These are phyloP conservation scores for Sula dactylatra DNA, from an alignment of 2,113 vertebrate species.

Conservation along the genomic window DNA sequence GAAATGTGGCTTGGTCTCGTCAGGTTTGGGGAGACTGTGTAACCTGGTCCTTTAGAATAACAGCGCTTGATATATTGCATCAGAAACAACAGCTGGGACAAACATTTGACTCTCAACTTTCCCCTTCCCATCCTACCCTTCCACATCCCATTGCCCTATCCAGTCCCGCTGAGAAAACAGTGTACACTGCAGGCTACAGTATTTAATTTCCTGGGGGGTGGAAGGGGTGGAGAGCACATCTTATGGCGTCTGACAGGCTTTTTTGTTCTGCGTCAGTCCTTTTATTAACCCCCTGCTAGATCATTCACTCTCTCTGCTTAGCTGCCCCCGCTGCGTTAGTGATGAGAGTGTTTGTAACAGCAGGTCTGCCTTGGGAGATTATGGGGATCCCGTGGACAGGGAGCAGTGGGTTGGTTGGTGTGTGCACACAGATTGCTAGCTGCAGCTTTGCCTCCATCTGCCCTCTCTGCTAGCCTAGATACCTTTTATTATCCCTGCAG, in stretches of 20 bases:
- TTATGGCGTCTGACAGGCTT: slow-evolving; percentile 43
- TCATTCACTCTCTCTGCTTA: slow-evolving; percentile 29
- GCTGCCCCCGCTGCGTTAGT: slow-evolving; percentile 53
- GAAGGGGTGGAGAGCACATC: slow-evolving; percentile 34
- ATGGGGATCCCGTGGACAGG: slow-evolving; percentile 49
- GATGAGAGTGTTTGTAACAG: slow-evolving; percentile 72
- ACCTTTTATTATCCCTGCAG: neutral
- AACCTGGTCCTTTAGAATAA: neutral
- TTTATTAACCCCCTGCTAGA: slow-evolving; percentile 69
- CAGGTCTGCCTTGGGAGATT: slow-evolving; percentile 68
- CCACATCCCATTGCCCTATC: neutral
- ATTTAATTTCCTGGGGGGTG: slow-evolving; percentile 62
- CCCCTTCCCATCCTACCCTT: neutral
- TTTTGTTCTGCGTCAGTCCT: slow-evolving; percentile 53
- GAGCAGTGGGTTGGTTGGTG: slow-evolving; percentile 12
- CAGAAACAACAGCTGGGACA: neutral
- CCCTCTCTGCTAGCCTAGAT: neutral
- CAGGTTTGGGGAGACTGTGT: neutral
- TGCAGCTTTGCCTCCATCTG: slow-evolving; percentile 45
- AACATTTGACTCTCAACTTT: neutral
- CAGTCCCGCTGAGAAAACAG: neutral
- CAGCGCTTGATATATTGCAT: neutral
- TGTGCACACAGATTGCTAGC: slow-evolving; percentile 50
- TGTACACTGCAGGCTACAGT: neutral
- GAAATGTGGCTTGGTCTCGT: neutral